Base-by-base conservation (phyloP, 2,888 invertebrate genomes). In the Steinernema carpocapsae region DNA sequence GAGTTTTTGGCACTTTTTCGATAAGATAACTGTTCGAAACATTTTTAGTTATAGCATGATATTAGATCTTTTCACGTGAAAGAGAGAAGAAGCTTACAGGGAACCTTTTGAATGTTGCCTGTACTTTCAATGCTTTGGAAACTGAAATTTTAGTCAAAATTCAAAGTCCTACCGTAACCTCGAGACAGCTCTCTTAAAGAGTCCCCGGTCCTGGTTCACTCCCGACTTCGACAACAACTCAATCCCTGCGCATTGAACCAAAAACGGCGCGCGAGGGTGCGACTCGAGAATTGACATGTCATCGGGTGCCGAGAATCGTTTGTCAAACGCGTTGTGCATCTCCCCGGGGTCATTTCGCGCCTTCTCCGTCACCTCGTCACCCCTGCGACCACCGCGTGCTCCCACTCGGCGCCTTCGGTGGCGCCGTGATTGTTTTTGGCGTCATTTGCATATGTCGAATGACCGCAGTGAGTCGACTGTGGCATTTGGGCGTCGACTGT, bases 231-330 rank as follows among this genome's bases (percentile, higher is more conserved):
- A 29, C 32, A 64, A 64, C 64, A 64, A 32, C 17, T 64, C 64
- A 26, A 37, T 29, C 29, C 64, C 26, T 7, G 19, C 12, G 19
- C 56, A 22, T 10, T 37, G 37, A 10, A 37, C 48, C 64, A 64
- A 64, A 64, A 64, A 64, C 64, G 64, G 64, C 64, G 64, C 64
- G 64, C 64, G 64, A 64, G 64, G 29, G 64, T 29, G 64, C 64
- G 64, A 64, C 32, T 26, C 32, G 64, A 29, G 64, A 64, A 64
- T 64, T 64, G 64, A 64, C 64, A 64, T 64, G 64, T 64, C 64
- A 64, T 64, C 64, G 64, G 32, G 64, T 26, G 64, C 32, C 32
- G 64, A 22, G 64, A 32, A 64, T 64, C 64, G 64, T 64, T 64
- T 64, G 64, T 64, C 64, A 64, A 64, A 32, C 64, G 64, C 64